A percentile compares a stretch with the other conserved stretches of the same genome.
Conservation (phyloP, 2,797 vertebrate species). For the Squalus acanthias region DNA sequence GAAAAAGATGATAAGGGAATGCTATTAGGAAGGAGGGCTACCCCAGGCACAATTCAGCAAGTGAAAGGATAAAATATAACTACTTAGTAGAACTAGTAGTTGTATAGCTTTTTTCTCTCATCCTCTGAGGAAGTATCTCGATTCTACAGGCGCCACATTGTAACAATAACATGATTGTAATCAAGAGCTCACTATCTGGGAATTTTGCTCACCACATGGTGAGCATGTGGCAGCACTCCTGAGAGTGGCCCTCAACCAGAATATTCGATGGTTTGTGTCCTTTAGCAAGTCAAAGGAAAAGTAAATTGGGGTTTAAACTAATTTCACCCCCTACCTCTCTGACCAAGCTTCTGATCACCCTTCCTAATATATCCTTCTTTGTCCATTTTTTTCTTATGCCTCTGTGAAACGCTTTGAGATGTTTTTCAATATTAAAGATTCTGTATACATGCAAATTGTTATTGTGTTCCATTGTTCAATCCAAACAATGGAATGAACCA, state of each 20-base stretch:
- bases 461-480: neutral
- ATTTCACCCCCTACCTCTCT: neutral
- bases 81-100: neutral
- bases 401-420: neutral
- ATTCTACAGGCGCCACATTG: too few species aligned
- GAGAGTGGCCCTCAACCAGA: neutral
- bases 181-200: neutral
- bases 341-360: too few species aligned
- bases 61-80: neutral
- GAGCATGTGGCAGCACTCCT: neutral
- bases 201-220: neutral
- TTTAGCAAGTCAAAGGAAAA: neutral
- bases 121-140: neutral
- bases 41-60: neutral
- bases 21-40: neutral
- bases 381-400: neutral
- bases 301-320: neutral
- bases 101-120: neutral
- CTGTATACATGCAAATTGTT: neutral
- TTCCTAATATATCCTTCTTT: neutral
- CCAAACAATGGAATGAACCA: neutral
- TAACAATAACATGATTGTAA: neutral
- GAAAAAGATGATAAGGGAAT: neutral
- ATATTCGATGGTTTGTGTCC: neutral
- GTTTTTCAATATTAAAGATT: neutral